These are phyloP conservation scores for Sphaerolaimus hirsutus DNA, from an alignment of 2,888 invertebrate genomes.

Conservation along the genomic window DNA sequence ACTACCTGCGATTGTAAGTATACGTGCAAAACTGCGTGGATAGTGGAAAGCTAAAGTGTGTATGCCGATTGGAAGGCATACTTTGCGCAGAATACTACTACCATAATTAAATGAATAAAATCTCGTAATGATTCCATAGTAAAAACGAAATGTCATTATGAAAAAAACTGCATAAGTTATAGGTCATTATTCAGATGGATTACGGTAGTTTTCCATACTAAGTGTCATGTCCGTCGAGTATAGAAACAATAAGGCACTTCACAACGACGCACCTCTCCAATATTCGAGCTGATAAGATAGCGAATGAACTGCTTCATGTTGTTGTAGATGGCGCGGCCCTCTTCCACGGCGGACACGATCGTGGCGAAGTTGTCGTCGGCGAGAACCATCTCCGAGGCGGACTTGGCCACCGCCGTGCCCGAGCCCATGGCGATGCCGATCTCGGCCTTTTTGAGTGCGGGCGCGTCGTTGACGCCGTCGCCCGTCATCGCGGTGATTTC, in stretches of 20 bases:
- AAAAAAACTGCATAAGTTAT: too few relatives aligned
- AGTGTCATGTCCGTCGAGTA: too few relatives aligned
- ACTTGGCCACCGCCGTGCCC: slow-evolving; percentile 93
- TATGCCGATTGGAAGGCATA: too few relatives aligned
- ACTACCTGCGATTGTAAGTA: slow-evolving; percentile 6
- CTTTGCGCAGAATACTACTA: too few relatives aligned
- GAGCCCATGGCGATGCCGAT: slow-evolving; percentile 81
- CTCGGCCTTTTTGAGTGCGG: slow-evolving; percentile 67
- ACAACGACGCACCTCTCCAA: slow-evolving; percentile 51
- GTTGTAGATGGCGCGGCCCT: slow-evolving; percentile 97
- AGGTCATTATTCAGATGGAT: too few relatives aligned
- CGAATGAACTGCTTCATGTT: slow-evolving; percentile 99
- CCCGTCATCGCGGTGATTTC: slow-evolving; percentile 94
- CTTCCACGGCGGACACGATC: slow-evolving; percentile 91
- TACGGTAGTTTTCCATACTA: too few relatives aligned
- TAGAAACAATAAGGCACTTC: too few relatives aligned
- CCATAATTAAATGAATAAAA: too few relatives aligned
- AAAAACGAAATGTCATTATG: too few relatives aligned
- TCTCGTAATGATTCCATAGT: too few relatives aligned
- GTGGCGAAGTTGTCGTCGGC: slow-evolving; percentile 98
- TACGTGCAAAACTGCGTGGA: too few relatives aligned
- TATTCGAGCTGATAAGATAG: slow-evolving; percentile 94
- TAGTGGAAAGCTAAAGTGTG: too few relatives aligned
- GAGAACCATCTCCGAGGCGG: slow-evolving; percentile 94
- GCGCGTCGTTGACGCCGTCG: slow-evolving; percentile 98